These are phyloP conservation scores for Trachemys scripta DNA, from an alignment of 2,113 vertebrate genomes.

Conservation along the genomic window DNA sequence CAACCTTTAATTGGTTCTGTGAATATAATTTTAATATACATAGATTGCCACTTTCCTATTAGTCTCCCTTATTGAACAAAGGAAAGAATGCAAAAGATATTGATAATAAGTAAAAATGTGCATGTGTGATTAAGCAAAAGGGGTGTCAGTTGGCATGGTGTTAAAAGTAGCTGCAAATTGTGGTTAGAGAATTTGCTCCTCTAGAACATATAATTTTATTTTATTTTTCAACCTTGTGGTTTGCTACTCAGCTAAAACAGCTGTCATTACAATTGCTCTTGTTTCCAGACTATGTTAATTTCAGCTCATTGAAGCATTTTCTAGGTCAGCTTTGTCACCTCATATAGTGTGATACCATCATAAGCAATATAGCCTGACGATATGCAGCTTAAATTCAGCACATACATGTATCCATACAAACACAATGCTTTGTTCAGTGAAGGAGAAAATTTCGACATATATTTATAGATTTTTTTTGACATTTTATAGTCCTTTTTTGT, in stretches of 20 bases:
- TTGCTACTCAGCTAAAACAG: neutral
- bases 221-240: neutral
- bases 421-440: conserved; percentile 19
- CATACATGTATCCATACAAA: conserved; percentile 23
- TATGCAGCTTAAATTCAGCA: neutral
- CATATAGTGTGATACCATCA: neutral
- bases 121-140: neutral
- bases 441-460: neutral
- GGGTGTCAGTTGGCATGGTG: neutral
- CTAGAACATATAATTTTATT: neutral
- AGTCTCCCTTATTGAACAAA: neutral
- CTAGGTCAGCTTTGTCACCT: neutral
- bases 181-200: neutral
- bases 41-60: neutral
- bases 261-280: neutral
- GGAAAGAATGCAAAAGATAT: neutral
- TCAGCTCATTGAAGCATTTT: neutral
- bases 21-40: neutral
- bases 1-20: neutral
- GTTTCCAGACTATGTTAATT: neutral
- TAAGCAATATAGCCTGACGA: neutral
- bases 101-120: neutral
- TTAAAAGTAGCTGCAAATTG: neutral
- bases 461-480: neutral
- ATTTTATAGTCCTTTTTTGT: neutral